phyloP scores from a whole-genome alignment of 2,797 vertebrate species.

The Scleropages formosus region DNA sequence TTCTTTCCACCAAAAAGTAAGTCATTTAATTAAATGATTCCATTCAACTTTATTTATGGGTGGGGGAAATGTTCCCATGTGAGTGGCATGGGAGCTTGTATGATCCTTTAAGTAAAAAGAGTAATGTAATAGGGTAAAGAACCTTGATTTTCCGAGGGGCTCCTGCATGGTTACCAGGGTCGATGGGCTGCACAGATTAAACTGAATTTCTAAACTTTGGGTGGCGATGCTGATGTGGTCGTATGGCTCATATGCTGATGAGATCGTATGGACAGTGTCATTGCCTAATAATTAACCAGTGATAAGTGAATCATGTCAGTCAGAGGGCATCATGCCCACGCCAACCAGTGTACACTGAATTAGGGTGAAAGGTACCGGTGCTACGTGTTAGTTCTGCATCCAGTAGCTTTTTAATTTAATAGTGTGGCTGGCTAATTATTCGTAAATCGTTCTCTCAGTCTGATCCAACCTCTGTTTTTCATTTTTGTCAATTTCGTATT shows the following conservation, averaged over 20 bases:
- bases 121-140: neutral
- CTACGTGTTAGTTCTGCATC: neutral
- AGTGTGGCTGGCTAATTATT: constrained; percentile 7
- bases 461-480: neutral
- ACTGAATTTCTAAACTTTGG: constrained; percentile 35
- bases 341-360: constrained; percentile 5
- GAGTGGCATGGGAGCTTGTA: constrained; percentile 10
- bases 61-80: neutral
- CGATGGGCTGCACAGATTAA: constrained; percentile 55
- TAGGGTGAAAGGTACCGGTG: constrained; percentile 3
- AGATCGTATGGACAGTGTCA: constrained; percentile 49
- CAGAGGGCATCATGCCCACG: constrained; percentile 36
- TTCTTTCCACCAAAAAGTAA: constrained; percentile 19
- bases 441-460: neutral
- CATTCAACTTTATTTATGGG: constrained; percentile 28
- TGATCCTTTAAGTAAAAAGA: constrained; percentile 3
- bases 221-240: constrained; percentile 36
- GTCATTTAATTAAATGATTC: constrained; percentile 35
- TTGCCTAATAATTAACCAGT: constrained; percentile 47
- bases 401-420: constrained; percentile 3
- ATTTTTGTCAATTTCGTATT: neutral
- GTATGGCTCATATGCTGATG: too few relatives aligned
- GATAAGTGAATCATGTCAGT: constrained; percentile 45
- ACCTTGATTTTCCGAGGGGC: neutral
- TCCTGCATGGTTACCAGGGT: constrained; percentile 35